phyloP scores from a whole-genome alignment of 2,113 vertebrate species.

The Chaetura pelagica region DNA sequence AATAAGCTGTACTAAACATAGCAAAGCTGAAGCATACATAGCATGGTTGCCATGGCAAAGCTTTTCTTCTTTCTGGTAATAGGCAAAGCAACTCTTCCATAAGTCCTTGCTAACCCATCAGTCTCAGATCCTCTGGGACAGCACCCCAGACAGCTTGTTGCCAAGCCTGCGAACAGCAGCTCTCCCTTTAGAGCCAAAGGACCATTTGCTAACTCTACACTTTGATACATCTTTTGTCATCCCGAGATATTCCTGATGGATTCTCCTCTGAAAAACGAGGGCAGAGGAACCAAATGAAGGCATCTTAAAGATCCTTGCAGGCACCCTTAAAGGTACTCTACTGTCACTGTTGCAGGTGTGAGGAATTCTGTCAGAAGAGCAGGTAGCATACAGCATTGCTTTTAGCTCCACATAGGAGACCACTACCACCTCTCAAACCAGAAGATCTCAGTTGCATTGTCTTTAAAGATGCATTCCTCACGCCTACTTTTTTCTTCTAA shows the following conservation, averaged over 20 bases:
- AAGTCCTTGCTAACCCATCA: background rate
- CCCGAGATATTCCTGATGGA: background rate
- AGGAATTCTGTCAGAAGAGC: background rate
- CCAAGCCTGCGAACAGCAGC: background rate
- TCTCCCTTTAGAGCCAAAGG: background rate
- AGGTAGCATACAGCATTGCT: background rate
- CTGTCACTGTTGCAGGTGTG: background rate
- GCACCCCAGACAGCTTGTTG: background rate
- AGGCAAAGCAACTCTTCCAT: background rate
- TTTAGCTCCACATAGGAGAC: background rate
- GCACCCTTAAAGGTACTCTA: background rate
- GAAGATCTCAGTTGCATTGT: background rate
- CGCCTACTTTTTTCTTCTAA: background rate
- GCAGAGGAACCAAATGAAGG: background rate
- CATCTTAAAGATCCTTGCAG: background rate
- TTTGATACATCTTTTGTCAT: background rate
- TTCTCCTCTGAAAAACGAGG: background rate
- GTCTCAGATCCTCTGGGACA: background rate
- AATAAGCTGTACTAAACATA: background rate
- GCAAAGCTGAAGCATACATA: background rate
- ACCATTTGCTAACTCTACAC: background rate
- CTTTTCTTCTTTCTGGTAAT: background rate
- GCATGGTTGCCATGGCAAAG: conserved; percentile 20
- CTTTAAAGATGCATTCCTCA: background rate
- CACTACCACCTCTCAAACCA: background rate